Percentiles rank a stretch among this genome's conserved stretches.
phyloP scores from a whole-genome alignment of 1,140 invertebrate genomes.

The Calliphora vicina region DNA sequence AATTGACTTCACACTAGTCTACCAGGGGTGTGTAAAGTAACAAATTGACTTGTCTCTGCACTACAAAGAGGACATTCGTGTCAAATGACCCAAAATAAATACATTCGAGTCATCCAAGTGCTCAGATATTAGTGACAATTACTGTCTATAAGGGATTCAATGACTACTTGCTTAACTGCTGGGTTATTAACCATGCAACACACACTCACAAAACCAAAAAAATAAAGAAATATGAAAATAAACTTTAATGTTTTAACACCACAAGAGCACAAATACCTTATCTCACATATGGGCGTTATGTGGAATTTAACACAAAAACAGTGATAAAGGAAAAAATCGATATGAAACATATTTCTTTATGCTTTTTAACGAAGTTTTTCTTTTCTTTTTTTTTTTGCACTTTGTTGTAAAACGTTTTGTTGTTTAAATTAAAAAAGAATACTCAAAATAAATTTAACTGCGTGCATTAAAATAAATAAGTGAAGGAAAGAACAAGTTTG shows the following conservation, averaged over 20 bases:
- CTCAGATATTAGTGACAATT: too few relatives aligned
- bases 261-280: neutral
- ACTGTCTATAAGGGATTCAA: too few relatives aligned
- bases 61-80: too few relatives aligned
- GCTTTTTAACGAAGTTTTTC: neutral
- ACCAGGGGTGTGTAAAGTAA: too few relatives aligned
- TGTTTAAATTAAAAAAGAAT: neutral
- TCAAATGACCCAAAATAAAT: too few relatives aligned
- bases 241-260: neutral
- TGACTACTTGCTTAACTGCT: too few relatives aligned
- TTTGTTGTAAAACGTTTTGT: neutral
- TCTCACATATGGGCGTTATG: neutral
- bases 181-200: neutral
- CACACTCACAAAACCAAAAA: neutral
- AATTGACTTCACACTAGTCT: too few relatives aligned
- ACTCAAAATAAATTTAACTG: neutral
- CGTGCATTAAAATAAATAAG: neutral
- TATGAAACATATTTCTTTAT: neutral
- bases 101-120: too few relatives aligned
- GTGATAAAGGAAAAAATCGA: neutral
- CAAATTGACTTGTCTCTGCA: too few relatives aligned
- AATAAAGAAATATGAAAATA: neutral
- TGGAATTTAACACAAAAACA: neutral
- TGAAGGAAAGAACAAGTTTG: neutral
- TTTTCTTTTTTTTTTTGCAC: neutral